These are phyloP conservation scores for Xenotilapia longispinis DNA, from an alignment of 2,113 vertebrate genomes.

Conservation along the genomic window DNA sequence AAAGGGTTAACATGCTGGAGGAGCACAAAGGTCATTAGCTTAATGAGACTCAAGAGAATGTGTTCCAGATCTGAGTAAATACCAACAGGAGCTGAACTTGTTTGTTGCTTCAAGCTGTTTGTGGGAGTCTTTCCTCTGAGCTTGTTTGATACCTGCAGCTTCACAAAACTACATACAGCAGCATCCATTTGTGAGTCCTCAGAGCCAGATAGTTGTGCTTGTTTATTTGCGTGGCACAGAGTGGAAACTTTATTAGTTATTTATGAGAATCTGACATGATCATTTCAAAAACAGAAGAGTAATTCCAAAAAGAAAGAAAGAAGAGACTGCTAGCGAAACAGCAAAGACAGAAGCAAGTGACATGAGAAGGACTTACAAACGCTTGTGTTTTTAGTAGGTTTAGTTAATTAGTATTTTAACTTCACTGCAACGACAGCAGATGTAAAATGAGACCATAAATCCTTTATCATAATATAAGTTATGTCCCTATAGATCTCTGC, in stretches of 20 bases:
- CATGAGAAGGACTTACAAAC: not conserved
- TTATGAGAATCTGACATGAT: not conserved
- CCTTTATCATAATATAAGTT: not conserved
- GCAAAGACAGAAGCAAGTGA: not conserved
- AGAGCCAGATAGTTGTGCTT: not conserved
- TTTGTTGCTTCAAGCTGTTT: not conserved
- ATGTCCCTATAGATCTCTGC: not conserved
- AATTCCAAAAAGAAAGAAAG: not conserved
- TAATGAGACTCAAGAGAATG: not conserved
- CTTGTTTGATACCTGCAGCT: not conserved
- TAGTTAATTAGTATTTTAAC: not conserved
- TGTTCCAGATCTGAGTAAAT: not conserved
- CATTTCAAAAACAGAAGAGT: not conserved
- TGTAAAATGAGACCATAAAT: not conserved
- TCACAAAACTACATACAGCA: not conserved
- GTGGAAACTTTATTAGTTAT: not conserved
- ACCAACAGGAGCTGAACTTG: not conserved
- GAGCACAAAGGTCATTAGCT: not conserved
- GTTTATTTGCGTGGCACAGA: not conserved
- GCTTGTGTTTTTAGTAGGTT: not conserved
- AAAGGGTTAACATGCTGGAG: not conserved
- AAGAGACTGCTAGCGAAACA: not conserved
- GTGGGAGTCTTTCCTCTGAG: not conserved
- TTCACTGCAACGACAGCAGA: not conserved
- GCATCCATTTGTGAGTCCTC: not conserved